phyloP scores from a whole-genome alignment of 2,113 vertebrate species.

The Oxygymnocypris stewartii region DNA sequence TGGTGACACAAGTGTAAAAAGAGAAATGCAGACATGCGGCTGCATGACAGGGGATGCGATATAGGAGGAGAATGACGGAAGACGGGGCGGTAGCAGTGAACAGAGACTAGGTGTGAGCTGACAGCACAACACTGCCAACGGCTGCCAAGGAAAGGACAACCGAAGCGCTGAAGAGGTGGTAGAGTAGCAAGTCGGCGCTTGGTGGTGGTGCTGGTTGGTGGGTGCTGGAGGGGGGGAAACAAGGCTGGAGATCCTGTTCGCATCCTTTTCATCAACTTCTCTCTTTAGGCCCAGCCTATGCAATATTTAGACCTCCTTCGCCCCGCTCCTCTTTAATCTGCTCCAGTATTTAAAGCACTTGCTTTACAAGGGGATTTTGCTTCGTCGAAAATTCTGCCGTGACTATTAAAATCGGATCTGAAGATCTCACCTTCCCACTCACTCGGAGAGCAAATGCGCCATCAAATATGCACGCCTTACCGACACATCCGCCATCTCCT shows the following conservation, averaged over 20 bases:
- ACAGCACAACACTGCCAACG: conserved; percentile 75
- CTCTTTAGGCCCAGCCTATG: conserved; percentile 60
- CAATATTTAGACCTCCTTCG: conserved; percentile 68
- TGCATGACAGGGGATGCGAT: conserved; percentile 45
- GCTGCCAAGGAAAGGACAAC: conserved; percentile 76
- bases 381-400: conserved; percentile 65
- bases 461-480: conserved; percentile 78
- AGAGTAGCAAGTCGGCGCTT: conserved; percentile 46
- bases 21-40: conserved; percentile 46
- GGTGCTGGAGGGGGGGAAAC: conserved; percentile 35
- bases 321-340: conserved; percentile 68
- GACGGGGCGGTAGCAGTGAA: conserved; percentile 50
- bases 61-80: conserved; percentile 37
- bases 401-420: conserved; percentile 64
- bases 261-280: conserved; percentile 63
- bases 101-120: conserved; percentile 74
- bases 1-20: conserved; percentile 56
- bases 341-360: conserved; percentile 62
- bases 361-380: conserved; percentile 61
- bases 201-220: conserved; percentile 36
- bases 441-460: conserved; percentile 73
- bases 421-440: conserved; percentile 68
- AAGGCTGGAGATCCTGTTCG: conserved; percentile 53
- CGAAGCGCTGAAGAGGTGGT: conserved; percentile 68
- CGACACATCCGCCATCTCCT: conserved; percentile 72